These are phyloP conservation scores for Alviniconcha strummeri DNA, from an alignment of 2,888 invertebrate genomes.

Conservation along the genomic window DNA sequence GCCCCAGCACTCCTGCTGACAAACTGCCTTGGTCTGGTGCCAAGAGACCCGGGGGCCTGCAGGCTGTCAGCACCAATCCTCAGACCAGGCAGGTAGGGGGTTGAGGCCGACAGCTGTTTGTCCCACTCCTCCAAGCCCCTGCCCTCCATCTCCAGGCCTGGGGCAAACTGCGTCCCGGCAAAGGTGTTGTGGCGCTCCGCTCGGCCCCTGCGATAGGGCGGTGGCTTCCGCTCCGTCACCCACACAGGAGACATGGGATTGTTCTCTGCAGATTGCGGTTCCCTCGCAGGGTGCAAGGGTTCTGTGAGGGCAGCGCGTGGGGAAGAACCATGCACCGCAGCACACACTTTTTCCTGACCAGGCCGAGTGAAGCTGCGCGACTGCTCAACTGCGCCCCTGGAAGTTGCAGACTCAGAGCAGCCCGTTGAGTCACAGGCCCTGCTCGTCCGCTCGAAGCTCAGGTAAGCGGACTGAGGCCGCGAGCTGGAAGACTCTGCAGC, in stretches of 20 bases:
- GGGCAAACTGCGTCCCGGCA: constrained; percentile 19
- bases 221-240: not conserved
- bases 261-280: not conserved
- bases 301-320: too few relatives aligned
- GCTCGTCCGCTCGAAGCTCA: constrained; percentile 40
- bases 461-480: constrained; percentile 18
- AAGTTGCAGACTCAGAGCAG: not conserved
- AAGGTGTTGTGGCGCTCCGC: constrained; percentile 21
- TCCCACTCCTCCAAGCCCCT: not conserved
- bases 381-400: not conserved
- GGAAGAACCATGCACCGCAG: not conserved
- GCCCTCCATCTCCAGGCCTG: not conserved
- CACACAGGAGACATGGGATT: not conserved
- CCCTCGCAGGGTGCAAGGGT: not conserved
- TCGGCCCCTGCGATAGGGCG: constrained; percentile 12
- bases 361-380: constrained; percentile 17
- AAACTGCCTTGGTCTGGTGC: not conserved
- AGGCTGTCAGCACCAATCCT: not conserved
- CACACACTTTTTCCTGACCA: not conserved
- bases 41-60: not conserved
- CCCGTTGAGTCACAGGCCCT: not conserved
- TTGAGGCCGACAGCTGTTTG: constrained; percentile 17
- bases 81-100: constrained; percentile 11
- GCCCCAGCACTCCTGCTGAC: not conserved
- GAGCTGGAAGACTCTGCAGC: constrained; percentile 1